These are phyloP conservation scores for Mola mola DNA, from an alignment of 2,113 vertebrate genomes.

Conservation along the genomic window DNA sequence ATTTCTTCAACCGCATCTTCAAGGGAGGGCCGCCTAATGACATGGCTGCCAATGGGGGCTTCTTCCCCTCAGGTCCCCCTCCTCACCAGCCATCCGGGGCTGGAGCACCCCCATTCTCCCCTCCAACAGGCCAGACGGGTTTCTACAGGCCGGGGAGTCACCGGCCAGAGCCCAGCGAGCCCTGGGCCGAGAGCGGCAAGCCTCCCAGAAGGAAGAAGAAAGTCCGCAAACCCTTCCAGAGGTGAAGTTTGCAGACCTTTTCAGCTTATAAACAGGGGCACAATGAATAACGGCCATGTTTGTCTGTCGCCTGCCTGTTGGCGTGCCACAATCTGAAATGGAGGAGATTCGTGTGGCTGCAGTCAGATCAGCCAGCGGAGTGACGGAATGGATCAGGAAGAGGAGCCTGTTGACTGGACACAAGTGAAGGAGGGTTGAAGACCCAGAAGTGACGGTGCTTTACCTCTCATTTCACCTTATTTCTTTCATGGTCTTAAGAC, in stretches of 20 bases:
- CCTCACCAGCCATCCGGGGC: slow-evolving; percentile 61
- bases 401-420: slow-evolving; percentile 32
- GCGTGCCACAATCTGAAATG: slow-evolving; percentile 51
- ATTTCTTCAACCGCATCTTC: slow-evolving; percentile 90
- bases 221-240: slow-evolving; percentile 90
- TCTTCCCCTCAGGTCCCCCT: slow-evolving; percentile 82
- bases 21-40: slow-evolving; percentile 84
- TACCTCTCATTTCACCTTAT: slow-evolving; percentile 54
- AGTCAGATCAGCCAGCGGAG: slow-evolving; percentile 46
- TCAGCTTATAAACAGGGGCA: slow-evolving; percentile 47
- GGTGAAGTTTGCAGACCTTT: slow-evolving; percentile 75
- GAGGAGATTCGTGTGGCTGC: slow-evolving; percentile 36
- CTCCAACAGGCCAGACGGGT: slow-evolving; percentile 74
- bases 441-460: slow-evolving; percentile 57
- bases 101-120: slow-evolving; percentile 66
- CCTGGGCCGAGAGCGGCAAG: slow-evolving; percentile 82
- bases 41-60: slow-evolving; percentile 85
- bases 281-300: slow-evolving; percentile 61
- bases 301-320: slow-evolving; percentile 63
- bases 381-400: slow-evolving; percentile 33
- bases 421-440: slow-evolving; percentile 43
- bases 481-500: slow-evolving; percentile 50
- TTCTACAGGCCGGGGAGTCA: slow-evolving; percentile 77
- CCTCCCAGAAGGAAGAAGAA: slow-evolving; percentile 87
- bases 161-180: slow-evolving; percentile 73